phyloP scores from a whole-genome alignment of 2,888 invertebrate genomes.

The Watsonalla binaria region DNA sequence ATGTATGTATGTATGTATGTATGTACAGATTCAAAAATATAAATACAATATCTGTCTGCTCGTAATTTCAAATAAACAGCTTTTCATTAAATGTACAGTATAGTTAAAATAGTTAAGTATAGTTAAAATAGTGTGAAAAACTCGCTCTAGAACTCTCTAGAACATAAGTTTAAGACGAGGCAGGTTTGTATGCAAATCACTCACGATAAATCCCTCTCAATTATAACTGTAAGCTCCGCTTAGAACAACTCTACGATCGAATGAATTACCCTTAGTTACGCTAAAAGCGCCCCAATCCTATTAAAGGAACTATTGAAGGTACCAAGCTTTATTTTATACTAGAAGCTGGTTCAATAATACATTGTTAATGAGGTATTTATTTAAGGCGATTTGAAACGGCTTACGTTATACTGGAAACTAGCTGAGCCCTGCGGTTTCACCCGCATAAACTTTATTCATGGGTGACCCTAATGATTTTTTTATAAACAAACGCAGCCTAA shows the following conservation, averaged over 20 bases:
- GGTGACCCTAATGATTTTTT: no score
- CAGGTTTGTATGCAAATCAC: background rate
- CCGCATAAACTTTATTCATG: no score
- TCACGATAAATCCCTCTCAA: background rate
- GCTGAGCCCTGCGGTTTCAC: background rate
- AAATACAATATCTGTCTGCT: no score
- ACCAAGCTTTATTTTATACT: slow-evolving; percentile 1
- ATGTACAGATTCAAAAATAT: no score
- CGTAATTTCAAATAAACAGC: no score
- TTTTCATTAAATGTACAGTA: no score
- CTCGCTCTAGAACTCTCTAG: background rate
- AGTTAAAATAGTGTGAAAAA: no score
- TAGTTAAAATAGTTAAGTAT: no score
- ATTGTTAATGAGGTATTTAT: background rate
- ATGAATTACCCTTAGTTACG: slow-evolving; percentile 1
- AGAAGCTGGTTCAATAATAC: slow-evolving; percentile 11
- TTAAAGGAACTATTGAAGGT: slow-evolving; percentile 10
- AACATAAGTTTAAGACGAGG: background rate
- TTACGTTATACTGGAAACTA: background rate
- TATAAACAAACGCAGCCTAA: no score
- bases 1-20: no score
- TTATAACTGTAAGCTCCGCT: slow-evolving; percentile 1
- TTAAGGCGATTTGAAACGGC: background rate
- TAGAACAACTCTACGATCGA: background rate
- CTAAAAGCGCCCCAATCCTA: slow-evolving; percentile 10